phyloP scores from a whole-genome alignment of 1,140 invertebrate species.

The Drosophila littoralis region DNA sequence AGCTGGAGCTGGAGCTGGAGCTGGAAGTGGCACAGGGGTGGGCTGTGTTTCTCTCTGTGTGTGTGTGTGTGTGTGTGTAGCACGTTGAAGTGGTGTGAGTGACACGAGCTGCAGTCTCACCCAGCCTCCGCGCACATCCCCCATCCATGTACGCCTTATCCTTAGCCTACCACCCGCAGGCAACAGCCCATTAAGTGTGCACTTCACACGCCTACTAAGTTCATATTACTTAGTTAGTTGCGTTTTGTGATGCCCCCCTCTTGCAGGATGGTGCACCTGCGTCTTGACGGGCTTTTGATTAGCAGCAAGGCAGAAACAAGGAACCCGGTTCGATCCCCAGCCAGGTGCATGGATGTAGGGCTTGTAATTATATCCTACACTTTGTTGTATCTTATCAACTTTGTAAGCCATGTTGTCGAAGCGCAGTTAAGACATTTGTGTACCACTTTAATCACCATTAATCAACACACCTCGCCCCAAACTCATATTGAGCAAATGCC shows the following conservation, averaged over 20 bases:
- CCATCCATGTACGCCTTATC: neutral
- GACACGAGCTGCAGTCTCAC: constrained; percentile 54
- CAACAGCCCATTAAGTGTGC: constrained; percentile 62
- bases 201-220: constrained; percentile 76
- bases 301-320: neutral
- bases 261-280: no score
- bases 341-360: no score
- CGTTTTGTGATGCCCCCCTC: constrained; percentile 35
- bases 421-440: no score
- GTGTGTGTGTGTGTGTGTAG: constrained; percentile 4
- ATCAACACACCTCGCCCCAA: no score
- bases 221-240: constrained; percentile 80
- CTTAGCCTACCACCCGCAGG: constrained; percentile 22
- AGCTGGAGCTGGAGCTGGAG: constrained; percentile 15
- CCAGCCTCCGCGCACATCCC: neutral
- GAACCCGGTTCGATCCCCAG: no score
- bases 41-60: neutral
- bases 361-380: no score
- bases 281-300: neutral
- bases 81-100: constrained; percentile 51
- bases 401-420: no score
- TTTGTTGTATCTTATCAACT: no score
- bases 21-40: neutral
- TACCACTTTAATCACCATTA: no score
- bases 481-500: no score